Evolutionary conservation across 2,888 invertebrate species (phyloP).

Genomic region (Corbicula japonica): DNA sequence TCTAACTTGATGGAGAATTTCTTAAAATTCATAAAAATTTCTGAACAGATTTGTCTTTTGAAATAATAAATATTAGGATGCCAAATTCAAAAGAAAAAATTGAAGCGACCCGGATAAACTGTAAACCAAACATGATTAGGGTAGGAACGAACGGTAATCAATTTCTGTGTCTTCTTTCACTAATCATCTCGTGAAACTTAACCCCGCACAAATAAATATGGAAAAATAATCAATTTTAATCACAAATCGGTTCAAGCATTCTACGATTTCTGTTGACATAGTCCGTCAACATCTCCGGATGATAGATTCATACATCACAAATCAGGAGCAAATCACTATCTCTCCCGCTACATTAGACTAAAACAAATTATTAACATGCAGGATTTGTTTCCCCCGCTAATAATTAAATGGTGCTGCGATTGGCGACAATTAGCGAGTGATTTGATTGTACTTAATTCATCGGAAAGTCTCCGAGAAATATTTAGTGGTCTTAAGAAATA

Average conservation of each 20-base stretch:
- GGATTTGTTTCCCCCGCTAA: constrained; percentile 42
- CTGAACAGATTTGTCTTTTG: no score
- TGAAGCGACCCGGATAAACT: no score
- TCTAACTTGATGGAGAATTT: no score
- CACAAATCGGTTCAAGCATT: constrained; percentile 77
- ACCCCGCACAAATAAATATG: constrained; percentile 73
- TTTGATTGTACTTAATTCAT: constrained; percentile 45
- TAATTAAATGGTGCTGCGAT: constrained; percentile 48
- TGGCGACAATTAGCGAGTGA: constrained; percentile 39
- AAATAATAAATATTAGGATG: no score
- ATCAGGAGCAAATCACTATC: constrained; percentile 62
- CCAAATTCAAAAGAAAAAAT: no score
- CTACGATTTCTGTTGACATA: constrained; percentile 77
- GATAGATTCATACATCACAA: constrained; percentile 66
- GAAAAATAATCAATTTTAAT: constrained; percentile 81
- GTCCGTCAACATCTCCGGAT: constrained; percentile 61
- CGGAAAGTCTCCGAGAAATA: constrained; percentile 27
- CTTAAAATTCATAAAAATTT: no score
- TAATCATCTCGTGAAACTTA: constrained; percentile 70
- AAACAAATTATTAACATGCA: constrained; percentile 59
- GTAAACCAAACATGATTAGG: no score
- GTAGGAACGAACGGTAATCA: constrained; percentile 72
- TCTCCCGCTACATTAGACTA: constrained; percentile 53
- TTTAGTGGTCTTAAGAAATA: constrained; percentile 12
- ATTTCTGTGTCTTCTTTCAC: constrained; percentile 71